A percentile compares a stretch with the other conserved stretches of the same genome.
Conservation (phyloP, 1,140 invertebrate genomes). For the Panonychus citri region DNA sequence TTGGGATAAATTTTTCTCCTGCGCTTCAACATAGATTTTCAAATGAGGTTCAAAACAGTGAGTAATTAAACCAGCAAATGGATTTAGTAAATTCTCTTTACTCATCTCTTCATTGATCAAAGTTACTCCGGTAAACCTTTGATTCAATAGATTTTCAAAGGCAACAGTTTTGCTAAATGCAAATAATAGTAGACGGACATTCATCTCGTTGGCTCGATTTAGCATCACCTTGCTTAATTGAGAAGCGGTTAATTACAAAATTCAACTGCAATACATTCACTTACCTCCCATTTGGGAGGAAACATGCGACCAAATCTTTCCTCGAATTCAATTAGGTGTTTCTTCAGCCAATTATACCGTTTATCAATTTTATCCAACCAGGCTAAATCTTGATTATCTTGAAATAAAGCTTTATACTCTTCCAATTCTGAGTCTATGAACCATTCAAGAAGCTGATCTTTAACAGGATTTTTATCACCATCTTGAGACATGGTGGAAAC, state of each 20-base stretch:
- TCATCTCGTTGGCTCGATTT: conserved; percentile 57
- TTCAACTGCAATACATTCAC: conserved; percentile 69
- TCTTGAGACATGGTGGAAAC: conserved; percentile 62
- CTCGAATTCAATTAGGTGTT: conserved; percentile 85
- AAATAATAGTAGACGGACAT: conserved; percentile 79
- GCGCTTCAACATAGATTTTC: conserved; percentile 76
- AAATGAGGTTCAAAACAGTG: conserved; percentile 77
- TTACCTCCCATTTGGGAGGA: conserved; percentile 78
- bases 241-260: conserved; percentile 55
- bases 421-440: conserved; percentile 67
- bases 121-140: conserved; percentile 59
- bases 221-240: conserved; percentile 64
- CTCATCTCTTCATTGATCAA: conserved; percentile 20
- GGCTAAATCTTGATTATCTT: conserved; percentile 76
- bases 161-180: conserved; percentile 81
- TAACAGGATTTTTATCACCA: conserved; percentile 35
- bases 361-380: conserved; percentile 92
- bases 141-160: conserved; percentile 72
- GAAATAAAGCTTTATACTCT: conserved; percentile 82
- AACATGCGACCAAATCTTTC: conserved; percentile 72
- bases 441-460: conserved; percentile 66
- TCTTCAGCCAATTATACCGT: conserved; percentile 78
- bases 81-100: conserved; percentile 8
- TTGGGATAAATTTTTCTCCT: conserved; percentile 62
- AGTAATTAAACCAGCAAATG: conserved; percentile 52